Evolutionary conservation across 2,797 vertebrate genomes (phyloP), one percentile per base, ranked within the genome.

Genomic region (Cossypha heuglini): DNA sequence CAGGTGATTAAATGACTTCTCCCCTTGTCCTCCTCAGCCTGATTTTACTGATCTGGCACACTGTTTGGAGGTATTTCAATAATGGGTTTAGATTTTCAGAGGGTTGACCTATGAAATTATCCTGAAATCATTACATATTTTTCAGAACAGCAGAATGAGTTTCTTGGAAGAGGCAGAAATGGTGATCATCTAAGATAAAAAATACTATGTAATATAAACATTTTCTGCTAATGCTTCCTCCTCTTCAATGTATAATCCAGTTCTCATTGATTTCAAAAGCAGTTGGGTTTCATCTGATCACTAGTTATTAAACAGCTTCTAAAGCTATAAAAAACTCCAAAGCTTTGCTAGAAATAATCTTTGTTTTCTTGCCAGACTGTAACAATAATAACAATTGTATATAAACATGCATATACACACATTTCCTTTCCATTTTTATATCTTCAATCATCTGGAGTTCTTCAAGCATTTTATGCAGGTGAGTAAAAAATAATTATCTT

Each of bases 401-500:
- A 80, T 78, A 93, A 94, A 75, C 61, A 22, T 54, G 72, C 62
- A 64, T 63, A 81, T 75, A 86, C 12, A 62, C 68, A 86, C 12
- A 86, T 93, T 97, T 91, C 58, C 75, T 80, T 90, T 94, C 57
- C 61, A 42, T 45, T 96, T 95, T 95, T 94, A 72, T 95, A 84
- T 86, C 69, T 86, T 92, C 80, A 72, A 1, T 97, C 77, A 94
- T 92, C 85, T 92, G 93, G 92, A 96, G 79, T 81, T 95, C 86
- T 95, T 94, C 69, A 84, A 88, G 72, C 54, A 88, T 92, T 96
- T 96, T 92, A 86, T 90, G 80, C 93, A 94, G 87, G 94, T 94
- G 73, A 93, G 87, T 97, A 87, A 95, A 94, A 95, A 86, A 90
- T 69, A 84, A 94, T 86, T 77, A 76, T 93, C 73, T 92, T 92